Evolutionary conservation across 2,113 vertebrate genomes (phyloP), one percentile per base, ranked within the genome.

Genomic region (Erpornis zantholeuca): DNA sequence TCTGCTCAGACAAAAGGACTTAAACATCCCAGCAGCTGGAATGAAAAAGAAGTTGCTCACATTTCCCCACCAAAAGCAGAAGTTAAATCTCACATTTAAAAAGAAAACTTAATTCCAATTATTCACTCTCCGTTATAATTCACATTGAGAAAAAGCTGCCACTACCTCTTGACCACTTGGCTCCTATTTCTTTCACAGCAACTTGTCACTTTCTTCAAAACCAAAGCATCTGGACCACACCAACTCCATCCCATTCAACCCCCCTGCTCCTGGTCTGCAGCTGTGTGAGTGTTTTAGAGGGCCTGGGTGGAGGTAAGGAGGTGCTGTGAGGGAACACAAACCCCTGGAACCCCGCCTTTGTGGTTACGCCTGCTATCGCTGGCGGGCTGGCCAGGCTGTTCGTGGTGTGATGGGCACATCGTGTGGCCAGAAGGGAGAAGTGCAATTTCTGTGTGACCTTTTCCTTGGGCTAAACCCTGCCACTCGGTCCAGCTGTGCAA

Each of bases 381-480:
- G 35, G 42, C 7, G 1, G 42, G 12, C 36, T 3, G 5, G 40
- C 31, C 57, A 14, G 50, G 42, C 42, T 63, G 35, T 59, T 64
- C 2, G 7, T n/a, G 94, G 93, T 82, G 82, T 31, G 81, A 82
- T 81, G 77, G 71, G 86, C 64, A 95, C 97, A 91, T 79, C 96
- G 33, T 94, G 97, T 95, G 97, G 97, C 69, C 92, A 60, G 25
- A 82, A 60, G 2, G 54, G 18, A 77, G 88, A 96, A 97, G 24
- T 97, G 80, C 88, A 96, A 12, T 8, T 78, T 40, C 35, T 68
- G 5, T 4, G 15, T 40, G 54, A 77, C 76, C 24, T 73, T 73
- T 44, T 18, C 15, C 63, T n/a, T 12, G 29, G 28, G 50, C 16
- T 56, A 28, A 49, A 56, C 33, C 44, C 42, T 69, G 24, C 50